These are phyloP conservation scores for Ormyrus pomaceus DNA, from an alignment of 2,888 invertebrate genomes.

Conservation along the genomic window DNA sequence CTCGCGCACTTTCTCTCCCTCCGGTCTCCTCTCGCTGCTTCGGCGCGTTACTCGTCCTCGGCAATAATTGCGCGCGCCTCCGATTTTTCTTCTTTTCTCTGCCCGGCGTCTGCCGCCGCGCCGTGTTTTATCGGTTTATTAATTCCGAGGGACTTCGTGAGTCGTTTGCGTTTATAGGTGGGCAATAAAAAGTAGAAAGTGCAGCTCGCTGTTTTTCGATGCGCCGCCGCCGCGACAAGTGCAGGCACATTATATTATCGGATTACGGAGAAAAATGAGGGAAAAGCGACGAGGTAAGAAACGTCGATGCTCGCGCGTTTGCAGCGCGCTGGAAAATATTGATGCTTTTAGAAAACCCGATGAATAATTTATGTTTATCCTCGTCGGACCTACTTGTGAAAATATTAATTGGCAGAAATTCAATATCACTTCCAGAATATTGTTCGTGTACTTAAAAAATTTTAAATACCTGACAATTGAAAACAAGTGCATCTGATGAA, in stretches of 20 bases:
- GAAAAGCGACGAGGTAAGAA: no score
- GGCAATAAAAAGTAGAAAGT: constrained; percentile 30
- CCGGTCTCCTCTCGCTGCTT: not conserved
- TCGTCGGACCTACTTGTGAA: not conserved
- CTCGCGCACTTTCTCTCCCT: constrained; percentile 42
- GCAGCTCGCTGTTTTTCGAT: not conserved
- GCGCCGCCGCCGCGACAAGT: not conserved
- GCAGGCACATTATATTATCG: not conserved
- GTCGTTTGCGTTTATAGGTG: constrained; percentile 10
- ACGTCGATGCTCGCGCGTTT: no score
- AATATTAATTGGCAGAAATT: not conserved
- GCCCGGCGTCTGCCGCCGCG: not conserved
- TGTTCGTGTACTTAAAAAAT: no score
- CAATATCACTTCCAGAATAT: no score
- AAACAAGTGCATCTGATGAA: no score
- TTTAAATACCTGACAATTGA: no score
- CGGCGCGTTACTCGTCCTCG: constrained; percentile 4
- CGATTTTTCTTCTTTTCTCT: not conserved
- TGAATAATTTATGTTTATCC: no score
- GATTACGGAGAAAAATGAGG: no score
- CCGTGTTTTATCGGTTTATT: not conserved
- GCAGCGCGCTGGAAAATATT: no score
- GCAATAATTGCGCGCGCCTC: not conserved
- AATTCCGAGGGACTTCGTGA: constrained; percentile 9
- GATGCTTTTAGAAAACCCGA: no score